Conservation (phyloP, 2,888 invertebrate species). For the Pseudococcus longispinus region DNA sequence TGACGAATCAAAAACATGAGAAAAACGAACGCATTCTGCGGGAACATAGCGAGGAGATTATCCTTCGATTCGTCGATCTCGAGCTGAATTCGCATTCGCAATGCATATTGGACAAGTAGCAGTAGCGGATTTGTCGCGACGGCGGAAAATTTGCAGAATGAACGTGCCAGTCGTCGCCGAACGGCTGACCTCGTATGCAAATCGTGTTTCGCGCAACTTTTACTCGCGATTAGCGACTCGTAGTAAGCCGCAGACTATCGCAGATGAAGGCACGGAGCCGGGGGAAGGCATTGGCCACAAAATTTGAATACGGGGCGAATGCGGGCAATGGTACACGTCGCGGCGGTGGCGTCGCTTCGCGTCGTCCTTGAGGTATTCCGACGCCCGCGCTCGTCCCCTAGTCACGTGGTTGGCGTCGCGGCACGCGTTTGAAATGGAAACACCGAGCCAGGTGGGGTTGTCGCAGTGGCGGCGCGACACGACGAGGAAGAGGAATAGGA, state of each 20-base stretch:
- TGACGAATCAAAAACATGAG: too few species aligned
- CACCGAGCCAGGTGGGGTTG: not conserved
- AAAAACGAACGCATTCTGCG: too few species aligned
- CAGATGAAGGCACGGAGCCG: not conserved
- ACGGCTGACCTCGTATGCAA: not conserved
- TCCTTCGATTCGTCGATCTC: too few species aligned
- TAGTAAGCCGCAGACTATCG: not conserved
- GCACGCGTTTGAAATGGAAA: not conserved
- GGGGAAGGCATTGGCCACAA: not conserved
- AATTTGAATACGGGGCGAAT: not conserved
- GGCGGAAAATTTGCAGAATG: too few species aligned
- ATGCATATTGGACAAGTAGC: not conserved
- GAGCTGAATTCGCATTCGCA: not conserved
- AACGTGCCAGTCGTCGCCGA: not conserved
- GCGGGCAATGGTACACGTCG: not conserved
- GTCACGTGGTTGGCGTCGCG: not conserved
- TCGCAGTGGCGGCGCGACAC: not conserved
- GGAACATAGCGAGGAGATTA: too few species aligned
- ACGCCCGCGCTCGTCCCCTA: not conserved
- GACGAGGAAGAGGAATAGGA: not conserved
- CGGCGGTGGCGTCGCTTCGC: not conserved
- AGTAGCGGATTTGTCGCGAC: not conserved
- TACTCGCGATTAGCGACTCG: not conserved
- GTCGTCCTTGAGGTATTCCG: not conserved
- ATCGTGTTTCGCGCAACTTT: not conserved